Percentiles rank a stretch among this genome's conserved stretches.
Evolutionary conservation across 2,113 vertebrate species (phyloP).

Genomic region (Euleptes europaea): DNA sequence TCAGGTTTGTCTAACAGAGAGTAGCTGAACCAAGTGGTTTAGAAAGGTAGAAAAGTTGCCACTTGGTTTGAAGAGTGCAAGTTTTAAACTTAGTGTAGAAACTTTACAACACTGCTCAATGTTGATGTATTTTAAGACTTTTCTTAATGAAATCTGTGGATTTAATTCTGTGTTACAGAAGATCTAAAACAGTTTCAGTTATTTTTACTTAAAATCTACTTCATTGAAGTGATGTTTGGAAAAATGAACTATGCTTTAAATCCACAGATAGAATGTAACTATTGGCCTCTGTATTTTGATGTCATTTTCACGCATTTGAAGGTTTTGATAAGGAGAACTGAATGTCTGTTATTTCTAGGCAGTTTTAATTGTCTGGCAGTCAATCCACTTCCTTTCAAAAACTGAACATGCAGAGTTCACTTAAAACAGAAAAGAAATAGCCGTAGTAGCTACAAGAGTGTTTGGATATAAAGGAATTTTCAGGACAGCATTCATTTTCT

Average conservation of each 20-base stretch:
- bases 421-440: background rate
- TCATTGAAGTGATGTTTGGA: conserved; percentile 39
- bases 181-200: conserved; percentile 29
- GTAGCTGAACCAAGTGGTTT: conserved; percentile 22
- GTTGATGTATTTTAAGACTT: conserved; percentile 75
- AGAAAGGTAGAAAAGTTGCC: conserved; percentile 39
- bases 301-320: conserved; percentile 60
- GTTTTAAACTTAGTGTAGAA: conserved; percentile 62
- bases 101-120: conserved; percentile 79
- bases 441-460: background rate
- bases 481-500: background rate
- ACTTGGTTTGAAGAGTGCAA: conserved; percentile 46
- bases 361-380: conserved; percentile 78
- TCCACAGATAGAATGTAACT: conserved; percentile 75
- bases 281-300: conserved; percentile 67
- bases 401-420: conserved; percentile 42
- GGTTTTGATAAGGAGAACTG: conserved; percentile 75
- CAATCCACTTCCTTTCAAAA: conserved; percentile 76
- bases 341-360: conserved; percentile 84
- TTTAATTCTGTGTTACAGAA: conserved; percentile 77
- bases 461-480: conserved; percentile 3
- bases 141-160: conserved; percentile 77
- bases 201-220: conserved; percentile 39
- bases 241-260: conserved; percentile 68
- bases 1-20: conserved; percentile 23